These are phyloP conservation scores for Cotesia vestalis DNA, from an alignment of 1,140 invertebrate species.

Conservation along the genomic window DNA sequence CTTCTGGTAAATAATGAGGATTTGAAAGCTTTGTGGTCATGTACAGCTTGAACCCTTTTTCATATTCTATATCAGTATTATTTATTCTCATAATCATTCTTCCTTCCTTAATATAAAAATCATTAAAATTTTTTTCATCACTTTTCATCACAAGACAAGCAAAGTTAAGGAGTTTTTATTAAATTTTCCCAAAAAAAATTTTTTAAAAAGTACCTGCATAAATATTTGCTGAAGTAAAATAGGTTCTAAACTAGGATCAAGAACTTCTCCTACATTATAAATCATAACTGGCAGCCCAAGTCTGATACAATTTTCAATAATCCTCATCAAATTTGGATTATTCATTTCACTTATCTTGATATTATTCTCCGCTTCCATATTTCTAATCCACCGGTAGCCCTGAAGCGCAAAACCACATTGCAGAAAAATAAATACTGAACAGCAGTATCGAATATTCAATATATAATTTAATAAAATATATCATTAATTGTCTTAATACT, in stretches of 20 bases:
- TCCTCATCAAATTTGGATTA: conserved; percentile 77
- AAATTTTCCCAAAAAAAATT: conserved; percentile 19
- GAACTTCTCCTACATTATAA: conserved; percentile 82
- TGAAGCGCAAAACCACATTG: conserved; percentile 50
- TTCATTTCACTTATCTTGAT: conserved; percentile 81
- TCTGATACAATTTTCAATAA: conserved; percentile 82
- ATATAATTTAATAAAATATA: too few species aligned
- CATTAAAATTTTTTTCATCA: too few species aligned
- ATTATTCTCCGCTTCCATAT: conserved; percentile 79
- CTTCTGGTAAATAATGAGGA: conserved; percentile 90
- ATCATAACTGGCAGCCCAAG: conserved; percentile 85
- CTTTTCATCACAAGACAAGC: too few species aligned
- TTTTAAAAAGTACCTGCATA: conserved; percentile 63
- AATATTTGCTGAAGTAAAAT: conserved; percentile 81
- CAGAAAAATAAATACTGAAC: conserved; percentile 25
- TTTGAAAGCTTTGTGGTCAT: conserved; percentile 91
- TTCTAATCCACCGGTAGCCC: conserved; percentile 87
- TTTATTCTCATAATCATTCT: conserved; percentile 79
- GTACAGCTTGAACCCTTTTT: conserved; percentile 84
- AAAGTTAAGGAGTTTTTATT: conserved; percentile 22
- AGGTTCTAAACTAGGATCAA: conserved; percentile 86
- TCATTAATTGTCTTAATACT: too few species aligned
- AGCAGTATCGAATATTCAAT: conserved; percentile 3
- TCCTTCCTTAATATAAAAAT: conserved; percentile 68
- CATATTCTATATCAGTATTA: conserved; percentile 88